Evolutionary conservation across 1,140 invertebrate species (phyloP).

Genomic region (Eriocheir sinensis): DNA sequence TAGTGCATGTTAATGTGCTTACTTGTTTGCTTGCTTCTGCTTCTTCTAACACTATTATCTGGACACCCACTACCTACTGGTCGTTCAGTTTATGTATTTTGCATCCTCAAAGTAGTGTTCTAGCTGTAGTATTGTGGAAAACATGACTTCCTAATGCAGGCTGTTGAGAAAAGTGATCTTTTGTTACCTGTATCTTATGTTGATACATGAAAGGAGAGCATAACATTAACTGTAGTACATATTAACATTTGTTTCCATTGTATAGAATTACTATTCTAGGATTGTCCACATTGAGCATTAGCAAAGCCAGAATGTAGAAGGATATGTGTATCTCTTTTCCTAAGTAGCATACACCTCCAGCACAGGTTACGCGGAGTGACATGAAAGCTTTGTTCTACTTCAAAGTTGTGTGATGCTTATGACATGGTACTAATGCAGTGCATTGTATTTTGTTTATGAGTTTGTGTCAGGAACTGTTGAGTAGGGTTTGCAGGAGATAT

Average conservation of each 20-base stretch:
- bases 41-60: slow-evolving; percentile 33
- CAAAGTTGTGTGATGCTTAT: not conserved
- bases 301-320: not conserved
- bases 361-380: not conserved
- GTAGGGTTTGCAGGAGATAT: not conserved
- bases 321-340: not conserved
- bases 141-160: not conserved
- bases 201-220: not conserved
- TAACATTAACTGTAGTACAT: not conserved
- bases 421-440: not conserved
- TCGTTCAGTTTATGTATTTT: slow-evolving; percentile 44
- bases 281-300: not conserved
- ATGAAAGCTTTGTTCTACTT: not conserved
- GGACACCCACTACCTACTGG: slow-evolving; percentile 40
- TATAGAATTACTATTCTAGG: not conserved
- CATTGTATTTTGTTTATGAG: not conserved
- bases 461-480: not conserved
- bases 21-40: slow-evolving; percentile 17
- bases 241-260: not conserved
- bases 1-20: slow-evolving; percentile 4
- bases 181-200: not conserved
- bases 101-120: slow-evolving; percentile 37
- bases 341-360: not conserved
- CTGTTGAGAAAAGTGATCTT: not conserved
- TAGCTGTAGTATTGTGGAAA: not conserved